phyloP scores from a whole-genome alignment of 1,140 invertebrate species.

The Pseudobourletiella spinata region DNA sequence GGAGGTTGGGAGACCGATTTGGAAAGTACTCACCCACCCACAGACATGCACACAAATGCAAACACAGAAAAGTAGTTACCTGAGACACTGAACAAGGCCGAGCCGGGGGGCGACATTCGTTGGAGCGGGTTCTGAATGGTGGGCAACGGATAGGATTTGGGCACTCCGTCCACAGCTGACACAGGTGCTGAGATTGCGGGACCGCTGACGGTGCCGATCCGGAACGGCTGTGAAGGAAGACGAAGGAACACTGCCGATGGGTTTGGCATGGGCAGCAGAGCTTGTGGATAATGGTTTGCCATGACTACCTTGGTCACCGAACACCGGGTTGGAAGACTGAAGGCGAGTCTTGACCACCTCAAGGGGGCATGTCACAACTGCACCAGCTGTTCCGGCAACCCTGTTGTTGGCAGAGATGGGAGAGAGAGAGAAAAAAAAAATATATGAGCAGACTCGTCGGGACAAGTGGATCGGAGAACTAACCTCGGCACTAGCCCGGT shows the following conservation, averaged over 20 bases:
- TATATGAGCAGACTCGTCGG: too few species aligned
- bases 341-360: conserved; percentile 97
- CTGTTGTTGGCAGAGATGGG: conserved; percentile 45
- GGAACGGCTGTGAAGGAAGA: neutral
- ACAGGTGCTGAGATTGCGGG: conserved; percentile 27
- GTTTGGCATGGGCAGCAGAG: conserved; percentile 43
- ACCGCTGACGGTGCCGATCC: neutral
- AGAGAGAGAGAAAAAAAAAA: conserved; percentile 6
- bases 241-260: conserved; percentile 37
- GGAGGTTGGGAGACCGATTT: too few species aligned
- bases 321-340: conserved; percentile 73
- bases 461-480: too few species aligned
- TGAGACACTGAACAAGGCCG: conserved; percentile 60
- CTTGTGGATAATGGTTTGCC: conserved; percentile 42
- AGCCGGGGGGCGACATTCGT: conserved; percentile 31
- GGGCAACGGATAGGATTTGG: conserved; percentile 31
- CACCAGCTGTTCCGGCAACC: conserved; percentile 88
- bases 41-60: too few species aligned
- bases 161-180: conserved; percentile 29
- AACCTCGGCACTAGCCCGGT: too few species aligned
- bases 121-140: conserved; percentile 20
- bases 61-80: too few species aligned
- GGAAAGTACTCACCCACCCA: too few species aligned
- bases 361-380: conserved; percentile 92
- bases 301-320: conserved; percentile 39